phyloP scores from a whole-genome alignment of 2,888 invertebrate species.

The Galeruca laticollis region DNA sequence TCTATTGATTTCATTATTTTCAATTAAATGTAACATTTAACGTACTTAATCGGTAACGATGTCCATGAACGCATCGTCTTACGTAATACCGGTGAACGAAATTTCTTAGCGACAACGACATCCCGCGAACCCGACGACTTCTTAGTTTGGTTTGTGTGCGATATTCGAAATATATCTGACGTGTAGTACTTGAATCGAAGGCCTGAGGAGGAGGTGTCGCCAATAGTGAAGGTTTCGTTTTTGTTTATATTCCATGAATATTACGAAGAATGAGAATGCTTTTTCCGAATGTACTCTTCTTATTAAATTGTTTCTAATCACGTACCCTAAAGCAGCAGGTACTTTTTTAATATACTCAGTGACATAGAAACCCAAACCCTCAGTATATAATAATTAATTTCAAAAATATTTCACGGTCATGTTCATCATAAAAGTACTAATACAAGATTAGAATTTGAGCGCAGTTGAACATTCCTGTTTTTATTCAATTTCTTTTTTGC shows the following conservation, averaged over 20 bases:
- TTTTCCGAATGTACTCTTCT: conserved; percentile 22
- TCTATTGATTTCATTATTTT: background rate
- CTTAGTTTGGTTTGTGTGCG: conserved; percentile 4
- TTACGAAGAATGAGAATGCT: background rate
- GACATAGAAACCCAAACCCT: too few relatives aligned
- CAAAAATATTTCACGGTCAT: too few relatives aligned
- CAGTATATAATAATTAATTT: too few relatives aligned
- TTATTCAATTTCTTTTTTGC: too few relatives aligned
- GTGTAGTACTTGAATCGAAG: conserved; percentile 7
- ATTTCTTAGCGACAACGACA: background rate
- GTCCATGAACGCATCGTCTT: background rate
- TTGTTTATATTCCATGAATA: background rate
- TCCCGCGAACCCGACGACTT: background rate
- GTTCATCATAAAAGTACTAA: too few relatives aligned
- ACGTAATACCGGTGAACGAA: conserved; percentile 11
- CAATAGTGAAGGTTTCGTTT: conserved; percentile 11
- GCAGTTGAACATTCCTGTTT: too few relatives aligned
- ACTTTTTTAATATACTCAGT: too few relatives aligned
- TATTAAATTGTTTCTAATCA: background rate
- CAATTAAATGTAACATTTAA: background rate
- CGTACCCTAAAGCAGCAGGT: conserved; percentile 5
- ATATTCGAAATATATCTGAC: conserved; percentile 6
- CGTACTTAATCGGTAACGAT: background rate
- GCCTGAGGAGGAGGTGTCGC: conserved; percentile 16
- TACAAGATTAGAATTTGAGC: too few relatives aligned